Conservation (phyloP, 2,888 invertebrate species). For the Erebia palarica region DNA sequence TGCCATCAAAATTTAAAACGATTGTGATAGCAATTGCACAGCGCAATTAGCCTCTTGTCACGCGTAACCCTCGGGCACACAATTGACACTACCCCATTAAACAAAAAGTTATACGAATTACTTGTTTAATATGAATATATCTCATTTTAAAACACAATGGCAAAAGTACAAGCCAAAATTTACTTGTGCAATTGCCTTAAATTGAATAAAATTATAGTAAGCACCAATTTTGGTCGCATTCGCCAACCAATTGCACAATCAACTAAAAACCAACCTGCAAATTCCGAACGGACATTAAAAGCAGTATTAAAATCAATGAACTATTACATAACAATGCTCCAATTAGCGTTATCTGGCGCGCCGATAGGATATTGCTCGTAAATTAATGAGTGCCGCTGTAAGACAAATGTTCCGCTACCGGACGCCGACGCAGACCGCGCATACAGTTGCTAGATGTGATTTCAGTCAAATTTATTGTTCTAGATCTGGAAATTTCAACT, state of each 20-base stretch:
- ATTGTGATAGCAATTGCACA: neutral
- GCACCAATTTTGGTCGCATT: constrained; percentile 18
- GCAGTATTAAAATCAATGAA: constrained; percentile 51
- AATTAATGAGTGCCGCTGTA: constrained; percentile 73
- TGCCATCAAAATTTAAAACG: neutral
- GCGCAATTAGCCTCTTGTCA: neutral
- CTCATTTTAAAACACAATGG: neutral
- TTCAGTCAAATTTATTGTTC: neutral
- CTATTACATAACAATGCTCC: constrained; percentile 64
- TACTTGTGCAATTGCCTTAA: constrained; percentile 15
- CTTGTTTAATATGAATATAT: neutral
- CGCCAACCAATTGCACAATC: constrained; percentile 24
- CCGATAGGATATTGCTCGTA: constrained; percentile 66
- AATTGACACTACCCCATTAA: neutral
- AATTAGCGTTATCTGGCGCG: constrained; percentile 60
- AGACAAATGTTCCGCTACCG: constrained; percentile 69
- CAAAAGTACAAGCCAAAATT: constrained; percentile 12
- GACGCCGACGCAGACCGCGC: constrained; percentile 49
- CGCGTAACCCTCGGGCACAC: neutral
- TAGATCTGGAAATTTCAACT: too few species aligned
- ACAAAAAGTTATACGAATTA: neutral
- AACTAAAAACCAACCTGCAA: constrained; percentile 29
- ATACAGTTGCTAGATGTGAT: constrained; percentile 46
- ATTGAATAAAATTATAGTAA: constrained; percentile 24
- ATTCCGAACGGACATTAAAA: constrained; percentile 37